Evolutionary conservation across 2,888 invertebrate species (phyloP), one percentile per base, ranked within the genome.

Genomic region (Gibbula magus): DNA sequence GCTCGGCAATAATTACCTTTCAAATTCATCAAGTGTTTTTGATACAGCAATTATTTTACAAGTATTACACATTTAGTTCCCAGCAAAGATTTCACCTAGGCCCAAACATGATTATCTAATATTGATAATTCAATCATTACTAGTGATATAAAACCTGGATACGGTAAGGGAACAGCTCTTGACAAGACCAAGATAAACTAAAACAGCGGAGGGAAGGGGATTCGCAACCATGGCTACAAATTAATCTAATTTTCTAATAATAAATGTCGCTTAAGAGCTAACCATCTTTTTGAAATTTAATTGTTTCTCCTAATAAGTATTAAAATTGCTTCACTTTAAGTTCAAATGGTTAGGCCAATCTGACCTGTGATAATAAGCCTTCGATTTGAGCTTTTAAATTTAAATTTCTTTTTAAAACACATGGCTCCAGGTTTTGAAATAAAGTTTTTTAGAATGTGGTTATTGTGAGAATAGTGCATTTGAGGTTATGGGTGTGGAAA

Each of bases 181-280:
- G 61, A 29, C 25, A 61, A 18, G 61, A 16, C 29, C 61, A 25
- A 61, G 61, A 25, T 61, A 61, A 25, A 25, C 45, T 45, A 45
- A 45, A 45, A 45, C 10, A 45, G 45, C 45, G 45, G 13, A 45
- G 5, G 45, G 45, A 45, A 45, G 13, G 45, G 10, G 45, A 45
- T 61, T 8, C 13, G 61, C 61, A 61, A 61, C 16, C 29, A 18
- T 61, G 61, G 61, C 61, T 61, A 61, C 61, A 29, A 29, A 61
- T 61, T 61, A 61, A 61, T 61, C 61, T 25, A 61, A 61, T 61
- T 61, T 29, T 61, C 29, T 61, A 61, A 61, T 61, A 61, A 61
- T 61, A 61, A 61, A 61, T 61, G 61, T 61, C 61, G 29, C 29
- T 61, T 29, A 61, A 61, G 16, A 61, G 61, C 61, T 2, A 29